Conservation (phyloP, 2,797 vertebrate genomes). For the Chaetodon trifasciatus region DNA sequence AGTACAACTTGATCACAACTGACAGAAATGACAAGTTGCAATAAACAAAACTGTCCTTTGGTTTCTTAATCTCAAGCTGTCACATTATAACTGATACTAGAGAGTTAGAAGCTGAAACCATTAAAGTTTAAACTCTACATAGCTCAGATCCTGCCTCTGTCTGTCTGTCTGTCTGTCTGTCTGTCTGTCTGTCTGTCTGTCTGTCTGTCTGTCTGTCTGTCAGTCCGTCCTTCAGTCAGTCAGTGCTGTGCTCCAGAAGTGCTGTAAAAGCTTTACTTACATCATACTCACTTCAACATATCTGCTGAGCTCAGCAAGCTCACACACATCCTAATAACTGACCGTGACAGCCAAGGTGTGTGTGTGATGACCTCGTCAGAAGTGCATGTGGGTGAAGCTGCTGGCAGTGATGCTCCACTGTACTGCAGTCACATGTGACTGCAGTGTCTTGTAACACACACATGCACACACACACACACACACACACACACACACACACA, state of each 20-base stretch:
- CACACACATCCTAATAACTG: constrained; percentile 18
- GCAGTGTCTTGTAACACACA: constrained; percentile 46
- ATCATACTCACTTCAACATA: constrained; percentile 51
- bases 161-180: neutral
- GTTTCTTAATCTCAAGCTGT: neutral
- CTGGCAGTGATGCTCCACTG: constrained; percentile 54
- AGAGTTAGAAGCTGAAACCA: neutral
- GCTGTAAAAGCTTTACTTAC: constrained; percentile 57
- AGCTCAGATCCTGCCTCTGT: neutral
- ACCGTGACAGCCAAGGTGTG: constrained; percentile 26
- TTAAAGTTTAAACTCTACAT: neutral
- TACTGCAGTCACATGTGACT: constrained; percentile 74
- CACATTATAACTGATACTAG: neutral
- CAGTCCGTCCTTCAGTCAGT: constrained; percentile 13
- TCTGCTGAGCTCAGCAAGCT: constrained; percentile 67
- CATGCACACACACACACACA: constrained; percentile 25
- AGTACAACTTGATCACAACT: neutral
- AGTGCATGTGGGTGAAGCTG: constrained; percentile 33
- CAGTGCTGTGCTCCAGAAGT: constrained; percentile 24
- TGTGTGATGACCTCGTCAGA: constrained; percentile 52
- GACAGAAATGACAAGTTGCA: neutral
- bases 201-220: constrained; percentile 22
- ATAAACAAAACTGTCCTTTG: neutral
- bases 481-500: constrained; percentile 4
- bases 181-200: constrained; percentile 8